Base-by-base conservation (phyloP, 1,140 invertebrate species). In the Bombus difficillimus region DNA sequence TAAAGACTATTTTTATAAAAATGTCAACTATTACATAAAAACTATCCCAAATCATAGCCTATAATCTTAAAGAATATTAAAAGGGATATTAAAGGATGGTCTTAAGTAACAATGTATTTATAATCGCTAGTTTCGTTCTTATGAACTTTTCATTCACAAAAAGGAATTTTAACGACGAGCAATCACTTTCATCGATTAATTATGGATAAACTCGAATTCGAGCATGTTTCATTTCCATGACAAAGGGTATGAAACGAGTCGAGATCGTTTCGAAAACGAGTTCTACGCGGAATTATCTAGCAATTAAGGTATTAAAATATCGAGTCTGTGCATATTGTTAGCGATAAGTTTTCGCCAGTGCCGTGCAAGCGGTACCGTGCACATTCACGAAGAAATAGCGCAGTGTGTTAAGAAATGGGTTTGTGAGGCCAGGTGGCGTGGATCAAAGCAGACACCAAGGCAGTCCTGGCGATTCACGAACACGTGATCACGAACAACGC, bases 381-480 rank as follows among this genome's bases (percentile, higher is more conserved):
- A 6, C 28, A 9, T n/a, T 18, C 1, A 34, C 22, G 28, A 32
- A 13, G 8, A 53, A 66, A 43, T 28, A 10, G 18, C 25, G 9
- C 80, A 34, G 47, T 18, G 77, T 81, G 39, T 73, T 91, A 91
- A 92, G 82, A 77, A 87, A 92, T 90, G 90, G 87, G 84, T 91
- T 88, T 87, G 89, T 91, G 90, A 89, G 90, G 88, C 79, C 95
- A 98, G 98, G 98, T 98, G 85, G 98, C 98, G 83, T 98, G 98
- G 98, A 98, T 98, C 94, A 98, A 98, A 95, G 97, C 97, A 80
- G 98, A 99, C 95, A 98, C 98, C 68, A 98, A 98, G 95, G 98
- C 98, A 79, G 97, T 98, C 92, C 96, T 98, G 92, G 98, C 98
- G 79, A 98, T 98, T 93, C 98, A 99, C 95, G 98, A 98, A 93